Evolutionary conservation across 2,113 vertebrate species (phyloP).

Genomic region (Triplophysa dalaica): DNA sequence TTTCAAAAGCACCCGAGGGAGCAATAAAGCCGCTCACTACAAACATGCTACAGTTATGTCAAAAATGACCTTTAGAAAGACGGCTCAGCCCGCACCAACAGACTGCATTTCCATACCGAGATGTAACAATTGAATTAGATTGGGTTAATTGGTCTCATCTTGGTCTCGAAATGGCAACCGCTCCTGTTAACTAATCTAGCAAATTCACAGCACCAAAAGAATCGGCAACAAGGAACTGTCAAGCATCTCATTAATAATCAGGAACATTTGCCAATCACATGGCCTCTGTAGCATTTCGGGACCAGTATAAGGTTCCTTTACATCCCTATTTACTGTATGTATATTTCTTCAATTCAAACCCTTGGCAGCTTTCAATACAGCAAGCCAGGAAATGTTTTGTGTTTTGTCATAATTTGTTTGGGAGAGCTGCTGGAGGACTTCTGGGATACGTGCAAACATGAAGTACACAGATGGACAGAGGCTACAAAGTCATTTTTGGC

Average conservation of each 20-base stretch:
- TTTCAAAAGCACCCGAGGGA: constrained; percentile 48
- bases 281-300: constrained; percentile 34
- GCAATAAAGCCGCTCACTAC: constrained; percentile 34
- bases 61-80: constrained; percentile 69
- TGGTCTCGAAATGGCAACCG: constrained; percentile 45
- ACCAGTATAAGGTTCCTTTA: constrained; percentile 54
- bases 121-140: constrained; percentile 69
- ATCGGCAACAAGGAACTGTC: constrained; percentile 55
- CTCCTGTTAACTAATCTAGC: constrained; percentile 37
- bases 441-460: neutral
- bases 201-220: constrained; percentile 43
- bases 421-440: neutral
- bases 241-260: constrained; percentile 14
- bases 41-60: constrained; percentile 62
- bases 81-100: constrained; percentile 57
- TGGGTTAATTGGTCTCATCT: constrained; percentile 70
- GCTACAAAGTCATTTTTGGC: constrained; percentile 32
- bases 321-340: constrained; percentile 49
- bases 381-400: constrained; percentile 1
- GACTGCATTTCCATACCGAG: constrained; percentile 70
- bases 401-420: constrained; percentile 22
- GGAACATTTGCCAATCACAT: constrained; percentile 57
- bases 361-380: neutral
- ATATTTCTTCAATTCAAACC: constrained; percentile 23
- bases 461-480: constrained; percentile 30